Conservation (phyloP, 2,797 vertebrate genomes). For the Poeciliopsis infans region DNA sequence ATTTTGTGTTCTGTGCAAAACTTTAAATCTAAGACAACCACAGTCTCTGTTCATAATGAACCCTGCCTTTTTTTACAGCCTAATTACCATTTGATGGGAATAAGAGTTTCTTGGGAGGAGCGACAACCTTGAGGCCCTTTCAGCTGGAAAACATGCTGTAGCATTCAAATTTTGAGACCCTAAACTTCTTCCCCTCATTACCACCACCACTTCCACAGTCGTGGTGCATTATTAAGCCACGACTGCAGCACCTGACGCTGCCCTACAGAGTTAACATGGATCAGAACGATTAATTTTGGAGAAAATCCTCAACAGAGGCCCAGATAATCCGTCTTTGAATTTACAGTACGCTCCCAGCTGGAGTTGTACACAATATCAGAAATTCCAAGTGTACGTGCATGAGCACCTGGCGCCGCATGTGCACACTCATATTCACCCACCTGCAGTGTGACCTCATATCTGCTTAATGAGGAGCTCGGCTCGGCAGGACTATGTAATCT, state of each 20-base stretch:
- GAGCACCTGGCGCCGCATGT: constrained; percentile 20
- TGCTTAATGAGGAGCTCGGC: constrained; percentile 69
- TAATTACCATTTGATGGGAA: constrained; percentile 1
- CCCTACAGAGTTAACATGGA: constrained; percentile 46
- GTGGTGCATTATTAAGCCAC: neutral
- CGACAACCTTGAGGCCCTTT: constrained; percentile 1
- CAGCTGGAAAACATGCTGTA: neutral
- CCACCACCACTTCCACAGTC: constrained; percentile 1
- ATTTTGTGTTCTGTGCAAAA: neutral
- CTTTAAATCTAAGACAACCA: constrained; percentile 7
- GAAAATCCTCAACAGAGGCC: constrained; percentile 66
- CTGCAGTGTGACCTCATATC: constrained; percentile 68
- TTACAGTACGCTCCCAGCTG: constrained; percentile 41
- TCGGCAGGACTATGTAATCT: constrained; percentile 26
- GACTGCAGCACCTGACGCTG: constrained; percentile 35
- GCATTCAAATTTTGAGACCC: neutral
- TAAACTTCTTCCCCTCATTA: constrained; percentile 5
- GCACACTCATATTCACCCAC: constrained; percentile 42
- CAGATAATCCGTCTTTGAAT: constrained; percentile 75
- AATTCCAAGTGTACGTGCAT: constrained; percentile 29
- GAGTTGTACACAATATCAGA: constrained; percentile 37
- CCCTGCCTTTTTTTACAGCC: neutral
- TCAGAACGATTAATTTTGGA: constrained; percentile 68
- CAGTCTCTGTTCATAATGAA: neutral
- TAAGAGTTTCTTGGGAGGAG: constrained; percentile 18